Evolutionary conservation across 2,113 vertebrate species (phyloP), one percentile per base, ranked within the genome.

Genomic region (Dolichallabes microphthalmus): DNA sequence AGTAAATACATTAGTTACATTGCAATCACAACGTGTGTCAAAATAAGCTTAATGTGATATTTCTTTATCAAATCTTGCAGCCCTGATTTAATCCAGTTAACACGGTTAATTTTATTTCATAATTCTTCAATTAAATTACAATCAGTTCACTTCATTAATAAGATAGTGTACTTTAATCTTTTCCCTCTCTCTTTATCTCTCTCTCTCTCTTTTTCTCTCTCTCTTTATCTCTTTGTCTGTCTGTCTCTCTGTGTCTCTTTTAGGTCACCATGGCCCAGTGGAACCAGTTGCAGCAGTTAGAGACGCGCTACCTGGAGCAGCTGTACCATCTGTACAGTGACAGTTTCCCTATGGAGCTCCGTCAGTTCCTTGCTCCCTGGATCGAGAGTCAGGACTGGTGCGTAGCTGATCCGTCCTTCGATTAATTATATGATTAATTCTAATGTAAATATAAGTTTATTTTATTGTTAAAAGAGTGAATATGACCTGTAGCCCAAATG

Each of bases 311-410:
- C 90, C 93, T 99, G 95, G 98, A 99, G 92, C 98, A 99, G 93
- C 95, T 99, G 27, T 98, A 99, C 91, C 98, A 99, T 91, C 93
- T 99, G 78, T 99, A 99, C 94, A 99, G 98, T 0, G 98, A 99
- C 95, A 99, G 98, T 93, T 99, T 99, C 82, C 98, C 98, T 2
- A 99, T 99, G 98, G 98, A 99, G 92, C 94, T 99, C 0, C 94
- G 98, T 82, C 98, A 99, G 92, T 99, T 99, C 88, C 95, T 99
- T 66, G 98, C 98, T 8, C 96, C 97, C 0, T 99, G 98, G 98
- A 99, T 99, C 0, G 98, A 99, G 90, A 99, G 96, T 91, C 98
- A 99, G 90, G 98, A 99, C 87, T 99, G 98, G 98, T 99, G 85
- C 92, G 95, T 84, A 74, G 79, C 58, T 39, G 4, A 32, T 57